These are phyloP conservation scores for Eupristina koningsbergeri DNA, from an alignment of 1,140 invertebrate genomes.

Conservation along the genomic window DNA sequence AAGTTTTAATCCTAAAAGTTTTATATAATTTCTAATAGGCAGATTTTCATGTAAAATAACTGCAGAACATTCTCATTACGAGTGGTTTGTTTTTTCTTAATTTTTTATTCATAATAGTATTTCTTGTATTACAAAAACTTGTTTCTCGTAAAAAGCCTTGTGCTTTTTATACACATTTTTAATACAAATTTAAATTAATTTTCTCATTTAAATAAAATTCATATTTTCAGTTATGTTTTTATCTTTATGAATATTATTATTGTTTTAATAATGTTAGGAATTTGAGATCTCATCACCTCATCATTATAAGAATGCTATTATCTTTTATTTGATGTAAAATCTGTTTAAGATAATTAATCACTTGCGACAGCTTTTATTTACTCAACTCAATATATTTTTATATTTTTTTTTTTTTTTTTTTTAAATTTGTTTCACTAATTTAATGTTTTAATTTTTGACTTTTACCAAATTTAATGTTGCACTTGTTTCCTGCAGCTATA, in stretches of 20 bases:
- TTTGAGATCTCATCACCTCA: neutral
- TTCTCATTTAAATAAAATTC: neutral
- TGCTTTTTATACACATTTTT: neutral
- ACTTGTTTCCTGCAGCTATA: too few relatives aligned
- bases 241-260: neutral
- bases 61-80: neutral
- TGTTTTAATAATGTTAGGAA: neutral
- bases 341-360: neutral
- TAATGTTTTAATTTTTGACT: too few relatives aligned
- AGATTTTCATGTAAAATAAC: neutral
- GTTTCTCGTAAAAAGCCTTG: neutral
- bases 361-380: neutral
- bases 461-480: too few relatives aligned
- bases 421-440: too few relatives aligned
- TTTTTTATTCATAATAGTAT: neutral
- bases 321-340: neutral
- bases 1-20: neutral
- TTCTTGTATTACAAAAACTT: neutral
- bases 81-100: neutral
- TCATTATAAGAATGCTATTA: too few relatives aligned
- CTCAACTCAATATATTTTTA: neutral
- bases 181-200: too few relatives aligned
- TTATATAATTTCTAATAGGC: neutral
- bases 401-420: too few relatives aligned
- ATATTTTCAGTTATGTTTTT: neutral